Percentiles rank a stretch among this genome's conserved stretches.
phyloP scores from a whole-genome alignment of 1,140 invertebrate genomes.

The Notospermus geniculatus region DNA sequence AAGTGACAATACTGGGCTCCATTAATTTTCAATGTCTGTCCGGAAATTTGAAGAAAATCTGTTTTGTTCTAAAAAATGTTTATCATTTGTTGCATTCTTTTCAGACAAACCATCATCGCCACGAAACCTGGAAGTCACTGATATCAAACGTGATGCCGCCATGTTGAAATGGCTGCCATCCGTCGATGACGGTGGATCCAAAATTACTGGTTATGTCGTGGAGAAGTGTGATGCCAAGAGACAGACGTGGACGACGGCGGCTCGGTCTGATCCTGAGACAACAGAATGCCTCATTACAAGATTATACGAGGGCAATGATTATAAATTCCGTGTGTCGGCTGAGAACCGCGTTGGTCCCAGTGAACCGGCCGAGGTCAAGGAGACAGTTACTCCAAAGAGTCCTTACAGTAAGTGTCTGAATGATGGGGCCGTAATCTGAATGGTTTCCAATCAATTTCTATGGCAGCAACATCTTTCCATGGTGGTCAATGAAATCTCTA shows the following conservation, averaged over 20 bases:
- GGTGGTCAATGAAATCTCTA: conserved; percentile 90
- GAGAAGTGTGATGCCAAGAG: conserved; percentile 84
- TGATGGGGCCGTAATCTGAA: conserved; percentile 91
- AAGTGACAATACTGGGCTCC: no score
- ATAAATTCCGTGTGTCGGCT: conserved; percentile 88
- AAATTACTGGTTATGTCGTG: conserved; percentile 87
- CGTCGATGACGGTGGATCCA: conserved; percentile 82
- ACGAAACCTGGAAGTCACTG: conserved; percentile 33
- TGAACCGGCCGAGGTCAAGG: conserved; percentile 75
- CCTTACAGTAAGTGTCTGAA: conserved; percentile 64
- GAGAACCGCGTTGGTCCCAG: conserved; percentile 94
- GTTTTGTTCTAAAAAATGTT: not conserved
- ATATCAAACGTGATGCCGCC: conserved; percentile 54
- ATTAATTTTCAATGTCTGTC: conserved; percentile 25
- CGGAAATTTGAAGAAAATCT: no score
- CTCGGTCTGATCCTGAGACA: conserved; percentile 67
- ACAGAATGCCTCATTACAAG: conserved; percentile 62
- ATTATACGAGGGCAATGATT: conserved; percentile 80
- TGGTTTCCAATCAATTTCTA: not conserved
- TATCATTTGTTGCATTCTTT: conserved; percentile 21
- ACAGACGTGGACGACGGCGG: conserved; percentile 62
- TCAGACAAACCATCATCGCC: conserved; percentile 43
- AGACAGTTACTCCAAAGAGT: conserved; percentile 40
- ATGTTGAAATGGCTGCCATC: conserved; percentile 65
- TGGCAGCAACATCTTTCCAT: conserved; percentile 66